Evolutionary conservation across 1,140 invertebrate species (phyloP).

Genomic region (Bombus huntii): DNA sequence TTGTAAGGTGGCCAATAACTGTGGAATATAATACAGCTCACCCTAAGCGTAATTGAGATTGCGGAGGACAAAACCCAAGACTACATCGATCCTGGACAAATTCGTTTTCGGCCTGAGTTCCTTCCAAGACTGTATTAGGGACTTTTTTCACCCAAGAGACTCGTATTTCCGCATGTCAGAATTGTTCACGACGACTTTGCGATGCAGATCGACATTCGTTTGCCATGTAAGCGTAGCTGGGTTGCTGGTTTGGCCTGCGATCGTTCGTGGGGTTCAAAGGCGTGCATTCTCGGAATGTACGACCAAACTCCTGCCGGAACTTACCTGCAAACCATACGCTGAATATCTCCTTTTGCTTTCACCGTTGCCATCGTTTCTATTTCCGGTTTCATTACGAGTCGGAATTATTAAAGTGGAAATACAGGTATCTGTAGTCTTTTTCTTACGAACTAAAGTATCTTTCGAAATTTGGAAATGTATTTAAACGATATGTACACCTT

Average conservation of each 20-base stretch:
- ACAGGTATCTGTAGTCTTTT: background rate
- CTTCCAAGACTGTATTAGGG: constrained; percentile 12
- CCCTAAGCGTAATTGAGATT: constrained; percentile 43
- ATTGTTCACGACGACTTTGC: constrained; percentile 52
- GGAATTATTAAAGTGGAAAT: background rate
- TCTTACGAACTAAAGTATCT: background rate
- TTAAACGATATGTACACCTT: background rate
- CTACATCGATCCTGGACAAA: constrained; percentile 43
- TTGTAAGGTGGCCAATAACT: constrained; percentile 29
- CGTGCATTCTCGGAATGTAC: constrained; percentile 81
- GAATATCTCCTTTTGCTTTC: constrained; percentile 30
- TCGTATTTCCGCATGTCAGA: constrained; percentile 49
- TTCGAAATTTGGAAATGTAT: background rate
- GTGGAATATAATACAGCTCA: constrained; percentile 49
- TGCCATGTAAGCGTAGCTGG: constrained; percentile 41
- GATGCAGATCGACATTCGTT: constrained; percentile 45
- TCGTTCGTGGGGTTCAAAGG: constrained; percentile 46
- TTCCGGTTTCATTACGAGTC: background rate
- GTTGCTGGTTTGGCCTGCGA: constrained; percentile 24
- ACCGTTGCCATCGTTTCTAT: background rate
- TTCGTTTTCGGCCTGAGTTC: constrained; percentile 22
- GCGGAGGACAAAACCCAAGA: constrained; percentile 1
- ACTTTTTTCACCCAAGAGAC: constrained; percentile 49
- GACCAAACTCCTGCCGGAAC: constrained; percentile 86
- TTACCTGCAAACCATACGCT: constrained; percentile 76